Evolutionary conservation across 2,888 invertebrate species (phyloP).

Genomic region (Ornithoptera alexandrae): DNA sequence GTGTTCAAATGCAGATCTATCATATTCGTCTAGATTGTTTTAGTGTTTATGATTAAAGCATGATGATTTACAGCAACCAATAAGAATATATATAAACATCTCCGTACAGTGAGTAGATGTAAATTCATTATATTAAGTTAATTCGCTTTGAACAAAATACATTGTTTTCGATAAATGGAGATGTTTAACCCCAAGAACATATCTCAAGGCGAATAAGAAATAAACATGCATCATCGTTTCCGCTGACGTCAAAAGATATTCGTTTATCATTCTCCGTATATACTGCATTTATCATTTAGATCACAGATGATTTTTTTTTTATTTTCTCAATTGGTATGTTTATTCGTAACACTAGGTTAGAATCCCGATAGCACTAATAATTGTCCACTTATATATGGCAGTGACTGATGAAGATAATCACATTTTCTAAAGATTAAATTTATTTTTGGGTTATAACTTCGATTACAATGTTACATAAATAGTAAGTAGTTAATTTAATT

Average conservation of each 20-base stretch:
- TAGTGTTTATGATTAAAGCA: too few relatives aligned
- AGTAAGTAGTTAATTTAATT: neutral
- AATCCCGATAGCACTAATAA: too few relatives aligned
- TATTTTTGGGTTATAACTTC: neutral
- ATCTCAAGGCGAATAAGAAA: constrained; percentile 13
- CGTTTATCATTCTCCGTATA: neutral
- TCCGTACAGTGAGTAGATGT: neutral
- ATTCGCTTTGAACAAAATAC: neutral
- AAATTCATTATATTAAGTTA: neutral
- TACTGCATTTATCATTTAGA: neutral
- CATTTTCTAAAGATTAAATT: neutral
- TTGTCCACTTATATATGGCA: too few relatives aligned
- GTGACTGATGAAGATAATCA: too few relatives aligned
- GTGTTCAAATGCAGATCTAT: too few relatives aligned
- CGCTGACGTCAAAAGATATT: constrained; percentile 1
- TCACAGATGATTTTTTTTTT: too few relatives aligned
- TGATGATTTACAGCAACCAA: too few relatives aligned
- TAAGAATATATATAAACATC: too few relatives aligned
- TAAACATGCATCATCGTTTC: constrained; percentile 32
- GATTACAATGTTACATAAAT: neutral
- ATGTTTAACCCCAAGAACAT: constrained; percentile 5
- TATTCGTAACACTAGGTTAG: too few relatives aligned
- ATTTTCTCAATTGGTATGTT: too few relatives aligned
- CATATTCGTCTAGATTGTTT: too few relatives aligned
- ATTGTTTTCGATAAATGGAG: neutral